Conservation (phyloP, 2,888 invertebrate genomes). For the Melangyna quadrimaculata region DNA sequence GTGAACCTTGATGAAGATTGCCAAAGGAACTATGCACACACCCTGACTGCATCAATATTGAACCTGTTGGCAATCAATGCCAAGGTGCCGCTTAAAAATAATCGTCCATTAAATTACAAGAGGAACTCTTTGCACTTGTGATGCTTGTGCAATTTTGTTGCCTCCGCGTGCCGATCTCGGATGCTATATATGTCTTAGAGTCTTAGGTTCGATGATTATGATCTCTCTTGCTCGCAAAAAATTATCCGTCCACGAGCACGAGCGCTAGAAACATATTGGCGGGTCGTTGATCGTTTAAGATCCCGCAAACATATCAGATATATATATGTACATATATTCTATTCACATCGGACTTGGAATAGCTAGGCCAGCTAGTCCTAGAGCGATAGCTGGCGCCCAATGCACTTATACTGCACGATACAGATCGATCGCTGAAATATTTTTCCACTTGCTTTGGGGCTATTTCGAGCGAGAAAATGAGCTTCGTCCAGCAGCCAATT, state of each 20-base stretch:
- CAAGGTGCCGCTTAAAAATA: constrained; percentile 72
- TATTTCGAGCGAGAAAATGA: constrained; percentile 50
- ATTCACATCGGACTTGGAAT: background rate
- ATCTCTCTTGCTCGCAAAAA: constrained; percentile 49
- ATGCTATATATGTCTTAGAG: constrained; percentile 1
- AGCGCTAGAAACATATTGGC: constrained; percentile 49
- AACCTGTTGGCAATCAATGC: constrained; percentile 71
- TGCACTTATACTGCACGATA: constrained; percentile 51
- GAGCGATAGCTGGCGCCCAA: constrained; percentile 42
- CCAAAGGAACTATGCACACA: constrained; percentile 41
- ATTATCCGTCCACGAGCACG: constrained; percentile 32
- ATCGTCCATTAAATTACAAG: constrained; percentile 54
- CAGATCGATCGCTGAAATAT: constrained; percentile 49
- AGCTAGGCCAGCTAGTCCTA: constrained; percentile 4
- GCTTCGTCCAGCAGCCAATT: background rate
- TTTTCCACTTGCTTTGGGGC: constrained; percentile 33
- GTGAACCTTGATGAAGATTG: constrained; percentile 68
- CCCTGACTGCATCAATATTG: constrained; percentile 60
- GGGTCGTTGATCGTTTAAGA: constrained; percentile 67
- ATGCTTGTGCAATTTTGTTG: background rate
- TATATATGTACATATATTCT: no score
- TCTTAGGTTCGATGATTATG: constrained; percentile 40
- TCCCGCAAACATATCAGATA: constrained; percentile 23
- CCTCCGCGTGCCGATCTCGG: background rate
- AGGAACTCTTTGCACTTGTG: constrained; percentile 5